phyloP scores from a whole-genome alignment of 92 coral and sea anemone genomes.

The Porites evermanni region DNA sequence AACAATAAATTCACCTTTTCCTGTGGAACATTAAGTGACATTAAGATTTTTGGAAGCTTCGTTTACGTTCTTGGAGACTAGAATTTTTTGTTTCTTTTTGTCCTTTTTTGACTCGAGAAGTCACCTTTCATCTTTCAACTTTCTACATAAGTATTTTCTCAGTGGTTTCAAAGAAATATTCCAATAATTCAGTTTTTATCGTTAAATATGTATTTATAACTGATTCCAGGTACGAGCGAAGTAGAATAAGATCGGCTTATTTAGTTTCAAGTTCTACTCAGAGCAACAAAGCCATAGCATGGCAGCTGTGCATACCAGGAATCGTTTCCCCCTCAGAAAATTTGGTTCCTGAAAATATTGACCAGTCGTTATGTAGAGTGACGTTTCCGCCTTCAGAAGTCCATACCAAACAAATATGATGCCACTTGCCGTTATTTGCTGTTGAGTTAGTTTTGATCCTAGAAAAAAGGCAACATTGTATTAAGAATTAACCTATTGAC shows the following conservation, averaged over 20 bases:
- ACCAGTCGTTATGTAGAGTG: conserved; percentile 1
- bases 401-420: conserved; percentile 52
- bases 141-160: too few relatives aligned
- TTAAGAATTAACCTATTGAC: too few relatives aligned
- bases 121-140: too few relatives aligned
- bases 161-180: too few relatives aligned
- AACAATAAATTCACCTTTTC: conserved; percentile 40
- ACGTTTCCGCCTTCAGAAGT: conserved; percentile 9
- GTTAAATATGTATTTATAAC: too few relatives aligned
- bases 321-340: conserved; percentile 42
- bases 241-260: not conserved
- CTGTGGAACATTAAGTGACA: conserved; percentile 10
- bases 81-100: too few relatives aligned
- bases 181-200: too few relatives aligned
- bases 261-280: not conserved
- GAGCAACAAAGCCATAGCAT: not conserved
- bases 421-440: conserved; percentile 59
- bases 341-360: not conserved
- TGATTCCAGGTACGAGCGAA: not conserved
- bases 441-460: conserved; percentile 4
- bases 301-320: conserved; percentile 28
- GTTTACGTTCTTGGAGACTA: too few relatives aligned
- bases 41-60: too few relatives aligned
- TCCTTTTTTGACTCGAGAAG: too few relatives aligned
- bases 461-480: not conserved